Base-by-base conservation (phyloP, 2,888 invertebrate species). In the Apamea crenata region DNA sequence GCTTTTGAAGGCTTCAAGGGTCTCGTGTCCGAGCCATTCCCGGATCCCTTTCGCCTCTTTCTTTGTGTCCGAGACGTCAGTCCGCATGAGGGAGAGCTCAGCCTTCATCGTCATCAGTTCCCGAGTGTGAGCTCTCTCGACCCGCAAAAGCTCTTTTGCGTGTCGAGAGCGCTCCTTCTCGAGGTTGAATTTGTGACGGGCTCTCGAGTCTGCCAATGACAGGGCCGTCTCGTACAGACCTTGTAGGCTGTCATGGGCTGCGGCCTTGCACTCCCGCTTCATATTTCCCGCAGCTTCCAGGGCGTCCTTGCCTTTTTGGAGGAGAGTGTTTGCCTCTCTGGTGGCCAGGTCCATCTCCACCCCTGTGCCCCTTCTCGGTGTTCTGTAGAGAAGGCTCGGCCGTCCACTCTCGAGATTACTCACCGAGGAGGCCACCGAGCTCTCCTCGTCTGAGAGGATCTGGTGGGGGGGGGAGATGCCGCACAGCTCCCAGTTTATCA, bases 101-200 rank as follows among this genome's bases (percentile, higher is more conserved):
- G 10, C 53, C 29, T 36, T 53, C 12, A 53, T 2, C 7, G 74
- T 0, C 36, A 66, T 53, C 0, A 74, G 4, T 0, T 67, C 56
- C 2, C 36, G 63, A 1, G 36, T 71, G 32, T 77, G 66, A 16
- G 65, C 65, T 12, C 44, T 47, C 44, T 47, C 2, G 44, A 47
- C 36, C 36, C 36, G 14, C 44, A 63, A 25, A 1, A 69, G 59
- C 29, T 74, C 74, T 56, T 21, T n/a, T 0, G 69, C n/a, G 29
- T 50, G 61, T 32, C 69, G 16, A n/a, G 63, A 63, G 50, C 63
- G 69, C 56, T 74, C 67, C 16, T 67, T 74, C 56, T 68, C 59
- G 8, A 75, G 67, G 2, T 56, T 68, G 1, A 16, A 8, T 2
- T 75, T 70, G 1, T 70, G 63, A 0, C 70, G 47, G 0, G 76